Evolutionary conservation across 2,888 invertebrate species (phyloP).

Genomic region (Caenorhabditis parvicauda): DNA sequence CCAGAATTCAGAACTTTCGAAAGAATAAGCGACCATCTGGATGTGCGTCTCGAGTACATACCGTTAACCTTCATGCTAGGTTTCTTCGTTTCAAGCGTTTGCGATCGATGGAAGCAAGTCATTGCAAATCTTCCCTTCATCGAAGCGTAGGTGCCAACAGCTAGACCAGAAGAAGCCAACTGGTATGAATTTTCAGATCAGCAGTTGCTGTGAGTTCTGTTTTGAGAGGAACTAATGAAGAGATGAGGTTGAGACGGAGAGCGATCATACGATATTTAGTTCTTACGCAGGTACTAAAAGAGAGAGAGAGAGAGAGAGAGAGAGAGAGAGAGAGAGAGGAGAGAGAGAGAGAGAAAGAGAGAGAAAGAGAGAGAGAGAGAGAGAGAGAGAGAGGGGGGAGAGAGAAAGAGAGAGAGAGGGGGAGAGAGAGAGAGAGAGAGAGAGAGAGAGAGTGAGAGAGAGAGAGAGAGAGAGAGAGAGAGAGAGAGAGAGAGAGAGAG

Average conservation of each 20-base stretch:
- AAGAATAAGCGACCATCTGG: conserved; percentile 9
- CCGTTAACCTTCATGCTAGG: conserved; percentile 54
- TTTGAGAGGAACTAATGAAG: conserved; percentile 24
- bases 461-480: too few species aligned
- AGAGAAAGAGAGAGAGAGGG: too few species aligned
- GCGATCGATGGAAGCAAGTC: conserved; percentile 44
- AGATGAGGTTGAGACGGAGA: conserved; percentile 22
- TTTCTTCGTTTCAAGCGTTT: conserved; percentile 49
- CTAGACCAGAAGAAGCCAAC: not conserved
- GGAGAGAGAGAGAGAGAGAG: too few species aligned
- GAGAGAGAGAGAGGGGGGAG: too few species aligned
- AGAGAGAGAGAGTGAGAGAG: too few species aligned
- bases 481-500: too few species aligned
- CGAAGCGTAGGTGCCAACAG: conserved; percentile 33
- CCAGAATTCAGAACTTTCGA: conserved; percentile 10
- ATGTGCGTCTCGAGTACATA: conserved; percentile 33
- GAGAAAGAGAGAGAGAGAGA: too few species aligned
- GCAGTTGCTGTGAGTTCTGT: conserved; percentile 25
- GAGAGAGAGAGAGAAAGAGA: too few species aligned
- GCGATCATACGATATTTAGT: conserved; percentile 44
- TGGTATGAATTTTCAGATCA: conserved; percentile 19
- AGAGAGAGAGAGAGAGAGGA: too few species aligned
- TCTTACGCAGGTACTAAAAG: conserved; percentile 46
- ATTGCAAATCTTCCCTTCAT: conserved; percentile 45
- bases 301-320: too few species aligned